phyloP scores from a whole-genome alignment of 2,797 vertebrate genomes.

The Spheniscus humboldti region DNA sequence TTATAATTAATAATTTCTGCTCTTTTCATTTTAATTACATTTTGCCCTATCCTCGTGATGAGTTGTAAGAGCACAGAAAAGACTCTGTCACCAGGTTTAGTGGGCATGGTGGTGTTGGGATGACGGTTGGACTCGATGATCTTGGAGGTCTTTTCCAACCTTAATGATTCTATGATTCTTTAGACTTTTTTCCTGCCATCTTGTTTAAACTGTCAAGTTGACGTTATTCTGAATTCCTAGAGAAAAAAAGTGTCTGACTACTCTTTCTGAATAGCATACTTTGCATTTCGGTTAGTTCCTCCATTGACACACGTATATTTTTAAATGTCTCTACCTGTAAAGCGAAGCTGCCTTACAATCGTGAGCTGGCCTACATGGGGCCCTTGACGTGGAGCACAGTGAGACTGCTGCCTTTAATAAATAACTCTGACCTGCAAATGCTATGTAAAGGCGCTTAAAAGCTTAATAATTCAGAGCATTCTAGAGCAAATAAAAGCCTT shows the following conservation, averaged over 20 bases:
- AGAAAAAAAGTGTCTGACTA: not conserved
- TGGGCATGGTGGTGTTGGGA: no score
- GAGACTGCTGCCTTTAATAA: not conserved
- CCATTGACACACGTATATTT: not conserved
- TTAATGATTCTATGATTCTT: not conserved
- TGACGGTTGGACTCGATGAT: no score
- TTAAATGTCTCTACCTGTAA: not conserved
- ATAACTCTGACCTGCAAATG: not conserved
- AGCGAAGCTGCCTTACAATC: not conserved
- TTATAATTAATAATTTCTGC: not conserved
- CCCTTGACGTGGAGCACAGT: not conserved
- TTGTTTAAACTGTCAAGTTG: not conserved
- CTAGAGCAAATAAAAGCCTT: fast-evolving
- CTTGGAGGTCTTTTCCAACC: no score
- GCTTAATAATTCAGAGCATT: not conserved
- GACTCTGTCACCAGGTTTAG: no score
- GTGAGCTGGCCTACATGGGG: fast-evolving
- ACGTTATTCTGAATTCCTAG: not conserved
- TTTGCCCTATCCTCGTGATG: fast-evolving
- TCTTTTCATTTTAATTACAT: not conserved
- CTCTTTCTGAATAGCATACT: fast-evolving
- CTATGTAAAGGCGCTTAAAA: fast-evolving
- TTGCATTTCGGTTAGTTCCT: not conserved
- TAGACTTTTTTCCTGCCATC: not conserved
- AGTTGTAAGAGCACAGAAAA: not conserved